Base-by-base conservation (phyloP, 2,113 vertebrate species). In the Nannospalax galili region DNA sequence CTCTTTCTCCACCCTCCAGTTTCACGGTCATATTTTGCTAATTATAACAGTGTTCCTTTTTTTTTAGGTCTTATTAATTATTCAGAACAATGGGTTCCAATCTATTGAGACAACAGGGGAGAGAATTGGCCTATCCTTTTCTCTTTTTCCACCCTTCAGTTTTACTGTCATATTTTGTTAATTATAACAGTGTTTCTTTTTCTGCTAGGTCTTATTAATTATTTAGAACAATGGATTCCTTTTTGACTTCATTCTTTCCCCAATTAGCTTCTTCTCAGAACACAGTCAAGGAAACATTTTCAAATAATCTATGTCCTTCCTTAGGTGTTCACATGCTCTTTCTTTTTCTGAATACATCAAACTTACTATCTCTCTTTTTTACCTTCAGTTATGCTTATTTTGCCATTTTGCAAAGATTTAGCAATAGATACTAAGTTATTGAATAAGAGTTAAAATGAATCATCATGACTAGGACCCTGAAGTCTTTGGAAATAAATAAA, bases 381-480 rank as follows among this genome's bases (percentile, higher is more conserved):
- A 74, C 37, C 58, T 90, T 81, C 48, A 37, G 1, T 28, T 42
- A 35, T 72, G 67, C 6, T 91, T 81, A 69, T n/a, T 87, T 64
- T 85, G n/a, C 42, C 37, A 60, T 84, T 93, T 28, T 14, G 35
- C 45, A 86, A 87, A 90, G n/a, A 87, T 42, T 80, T 60, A 92
- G 37, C 15, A 80, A 40, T 77, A 65, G n/a, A 45, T 75, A 22
- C 6, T 40, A 67, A 87, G 81, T 95, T 62, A 93, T 69, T 96
- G 30, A 96, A 73, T 73, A 52, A 73, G 58, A 85, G 67, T 60
- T 81, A 48, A 92, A 93, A 88, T 56, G 10, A 84, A 85, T 95
- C 84, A 87, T 67, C 52, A 60, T 60, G 60, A 72, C 10, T 65
- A 52, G 35, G 22, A 56, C 14, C 62, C 20, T 67, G 67, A 90